Evolutionary conservation across 2,888 invertebrate genomes (phyloP), one percentile per base, ranked within the genome.

Genomic region (Pseudococcus viburni): DNA sequence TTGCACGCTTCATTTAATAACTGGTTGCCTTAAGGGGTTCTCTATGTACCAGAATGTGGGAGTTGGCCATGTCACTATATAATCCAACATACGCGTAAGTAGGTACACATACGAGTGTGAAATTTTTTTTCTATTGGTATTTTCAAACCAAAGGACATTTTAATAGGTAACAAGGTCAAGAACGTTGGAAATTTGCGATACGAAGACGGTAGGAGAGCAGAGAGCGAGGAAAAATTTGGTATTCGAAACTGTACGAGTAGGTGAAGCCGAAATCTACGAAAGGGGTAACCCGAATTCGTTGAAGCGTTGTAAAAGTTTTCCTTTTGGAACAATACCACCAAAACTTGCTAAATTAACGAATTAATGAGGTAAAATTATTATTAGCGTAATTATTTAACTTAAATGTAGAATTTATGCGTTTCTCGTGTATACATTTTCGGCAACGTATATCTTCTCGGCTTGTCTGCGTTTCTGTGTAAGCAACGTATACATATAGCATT

Each of bases 301-400:
- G 77, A 77, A 77, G 77, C 77, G 77, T 77, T 39, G 39, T 42
- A 77, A 77, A 77, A 77, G 39, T 68, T 68, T 42, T 77, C 42
- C 39, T 39, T 39, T 39, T 77, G 77, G 77, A 42, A 77, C 77
- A 39, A 68, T 68, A 68, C 68, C 68, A 68, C 68, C 11, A 68
- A 68, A 68, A 68, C 68, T 68, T 68, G 68, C 77, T 77, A 77
- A 77, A 77, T 77, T 77, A 77, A 77, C 77, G 77, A 77, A 77
- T 77, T 77, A 77, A 77, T 77, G 77, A 77, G 77, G 39, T 77
- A 42, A 77, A 77, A 77, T 77, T 77, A 77, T 77, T 42, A 77
- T 42, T 39, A 77, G 42, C 77, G 77, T 77, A 77, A 77, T 77
- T 77, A 77, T 77, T 77, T 42, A 42, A 42, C 42, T 42, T 42